phyloP scores from a whole-genome alignment of 2,797 vertebrate genomes.

The Eospalax fontanierii region DNA sequence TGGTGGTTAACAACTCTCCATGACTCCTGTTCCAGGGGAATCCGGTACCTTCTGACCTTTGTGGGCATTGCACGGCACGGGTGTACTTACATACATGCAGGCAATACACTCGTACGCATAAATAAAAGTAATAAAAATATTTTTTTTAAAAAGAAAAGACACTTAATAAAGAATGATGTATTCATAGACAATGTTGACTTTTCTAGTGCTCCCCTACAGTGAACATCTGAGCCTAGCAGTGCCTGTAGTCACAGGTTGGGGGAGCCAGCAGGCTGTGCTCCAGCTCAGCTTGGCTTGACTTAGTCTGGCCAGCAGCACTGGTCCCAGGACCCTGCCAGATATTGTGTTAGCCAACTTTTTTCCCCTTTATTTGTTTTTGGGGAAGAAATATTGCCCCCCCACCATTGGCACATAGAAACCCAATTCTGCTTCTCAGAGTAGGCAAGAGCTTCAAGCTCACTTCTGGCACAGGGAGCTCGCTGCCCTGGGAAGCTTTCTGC shows the following conservation, averaged over 20 bases:
- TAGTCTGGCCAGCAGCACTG: neutral
- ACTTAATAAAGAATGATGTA: neutral
- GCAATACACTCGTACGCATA: no score
- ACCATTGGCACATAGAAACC: neutral
- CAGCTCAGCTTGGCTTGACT: neutral
- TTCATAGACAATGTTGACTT: neutral
- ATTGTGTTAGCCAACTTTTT: neutral
- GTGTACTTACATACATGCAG: no score
- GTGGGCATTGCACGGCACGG: no score
- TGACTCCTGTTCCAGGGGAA: no score
- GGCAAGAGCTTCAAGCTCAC: fast-evolving
- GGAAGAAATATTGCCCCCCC: no score
- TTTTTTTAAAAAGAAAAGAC: neutral
- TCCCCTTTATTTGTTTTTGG: neutral
- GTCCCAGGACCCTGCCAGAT: neutral
- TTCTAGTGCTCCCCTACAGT: fast-evolving
- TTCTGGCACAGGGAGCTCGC: fast-evolving
- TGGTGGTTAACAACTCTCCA: no score
- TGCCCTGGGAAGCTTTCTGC: neutral
- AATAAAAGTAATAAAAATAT: no score
- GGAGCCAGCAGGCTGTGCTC: neutral
- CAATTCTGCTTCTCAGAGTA: neutral
- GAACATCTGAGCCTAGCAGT: neutral
- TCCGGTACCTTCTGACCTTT: no score
- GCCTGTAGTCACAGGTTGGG: fast-evolving